Percentiles rank a stretch among this genome's conserved stretches.
phyloP scores from a whole-genome alignment of 2,113 vertebrate genomes.

The Chloropsis hardwickii region DNA sequence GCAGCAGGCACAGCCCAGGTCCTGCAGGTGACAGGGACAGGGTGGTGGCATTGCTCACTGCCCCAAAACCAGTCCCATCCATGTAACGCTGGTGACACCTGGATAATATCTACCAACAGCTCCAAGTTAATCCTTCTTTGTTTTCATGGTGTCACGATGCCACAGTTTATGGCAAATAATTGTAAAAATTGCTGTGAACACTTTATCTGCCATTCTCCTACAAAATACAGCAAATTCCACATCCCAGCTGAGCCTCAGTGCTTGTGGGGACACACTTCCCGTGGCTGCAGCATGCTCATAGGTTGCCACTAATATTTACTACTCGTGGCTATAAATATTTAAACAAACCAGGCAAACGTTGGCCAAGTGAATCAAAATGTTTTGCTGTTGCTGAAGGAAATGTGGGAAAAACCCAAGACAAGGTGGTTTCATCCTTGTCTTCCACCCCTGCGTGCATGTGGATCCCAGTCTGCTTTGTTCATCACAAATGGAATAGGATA shows the following conservation, averaged over 20 bases:
- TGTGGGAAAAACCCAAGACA: background rate
- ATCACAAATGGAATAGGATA: background rate
- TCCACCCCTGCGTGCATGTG: rapidly evolving
- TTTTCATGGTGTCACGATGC: background rate
- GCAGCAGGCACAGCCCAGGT: background rate
- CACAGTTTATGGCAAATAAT: background rate
- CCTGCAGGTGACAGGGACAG: background rate
- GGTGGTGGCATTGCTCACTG: background rate
- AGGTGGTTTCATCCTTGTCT: background rate
- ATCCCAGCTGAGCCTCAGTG: background rate
- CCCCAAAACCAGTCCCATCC: rapidly evolving
- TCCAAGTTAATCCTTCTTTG: background rate
- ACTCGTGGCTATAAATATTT: background rate
- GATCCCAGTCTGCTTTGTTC: background rate
- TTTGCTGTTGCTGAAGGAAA: background rate
- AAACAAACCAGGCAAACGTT: background rate
- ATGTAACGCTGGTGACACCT: background rate
- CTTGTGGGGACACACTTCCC: background rate
- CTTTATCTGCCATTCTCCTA: background rate
- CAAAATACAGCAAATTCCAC: background rate
- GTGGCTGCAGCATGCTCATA: rapidly evolving
- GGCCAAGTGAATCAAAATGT: background rate
- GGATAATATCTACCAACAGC: background rate
- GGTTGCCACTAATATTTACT: background rate
- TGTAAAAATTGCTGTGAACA: background rate